A percentile compares a stretch with the other conserved stretches of the same genome.
phyloP scores from a whole-genome alignment of 2,113 vertebrate genomes.

The Romanogobio albipinnatus region DNA sequence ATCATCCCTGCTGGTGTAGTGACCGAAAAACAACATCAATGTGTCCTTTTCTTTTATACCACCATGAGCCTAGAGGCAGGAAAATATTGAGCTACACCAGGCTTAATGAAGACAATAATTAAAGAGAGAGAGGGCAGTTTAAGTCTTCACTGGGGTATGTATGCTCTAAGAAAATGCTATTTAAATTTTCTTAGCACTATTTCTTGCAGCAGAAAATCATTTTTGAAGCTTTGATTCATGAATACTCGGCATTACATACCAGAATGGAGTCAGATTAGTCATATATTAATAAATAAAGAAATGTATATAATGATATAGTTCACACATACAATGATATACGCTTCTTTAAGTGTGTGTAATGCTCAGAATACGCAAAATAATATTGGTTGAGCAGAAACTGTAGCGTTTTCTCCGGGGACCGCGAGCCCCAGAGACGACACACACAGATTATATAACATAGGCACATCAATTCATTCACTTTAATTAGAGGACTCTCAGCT shows the following conservation, averaged over 20 bases:
- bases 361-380: background rate
- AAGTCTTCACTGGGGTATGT: background rate
- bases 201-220: background rate
- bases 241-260: background rate
- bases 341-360: background rate
- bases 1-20: background rate
- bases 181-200: background rate
- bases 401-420: background rate
- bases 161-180: background rate
- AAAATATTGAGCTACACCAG: constrained; percentile 25
- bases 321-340: background rate
- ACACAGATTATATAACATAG: constrained; percentile 15
- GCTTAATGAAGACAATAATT: constrained; percentile 48
- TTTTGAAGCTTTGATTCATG: background rate
- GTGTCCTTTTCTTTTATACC: constrained; percentile 30
- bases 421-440: background rate
- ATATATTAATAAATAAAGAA: background rate
- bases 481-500: background rate
- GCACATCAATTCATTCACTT: background rate
- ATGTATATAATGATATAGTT: background rate
- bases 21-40: constrained; percentile 7
- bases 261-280: background rate
- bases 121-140: background rate
- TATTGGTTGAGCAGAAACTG: background rate
- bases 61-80: constrained; percentile 13